phyloP scores from a whole-genome alignment of 2,797 vertebrate genomes.

The Karalla daura region DNA sequence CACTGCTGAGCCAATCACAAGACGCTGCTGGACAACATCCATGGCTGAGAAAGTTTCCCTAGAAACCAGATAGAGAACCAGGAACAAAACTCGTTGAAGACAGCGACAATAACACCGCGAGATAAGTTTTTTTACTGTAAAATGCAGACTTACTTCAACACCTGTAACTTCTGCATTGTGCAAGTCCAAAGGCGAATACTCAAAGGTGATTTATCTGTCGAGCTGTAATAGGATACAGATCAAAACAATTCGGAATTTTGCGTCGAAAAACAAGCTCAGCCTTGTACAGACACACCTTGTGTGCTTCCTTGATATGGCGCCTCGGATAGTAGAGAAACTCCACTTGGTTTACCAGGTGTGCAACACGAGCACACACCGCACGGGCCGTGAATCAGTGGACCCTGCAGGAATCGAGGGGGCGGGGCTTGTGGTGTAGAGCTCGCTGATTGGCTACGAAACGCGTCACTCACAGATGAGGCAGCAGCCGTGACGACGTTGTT shows the following conservation, averaged over 20 bases:
- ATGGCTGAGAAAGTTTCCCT: slow-evolving; percentile 69
- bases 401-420: no score
- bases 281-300: slow-evolving; percentile 5
- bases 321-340: rapidly evolving
- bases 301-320: background rate
- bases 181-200: background rate
- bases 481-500: background rate
- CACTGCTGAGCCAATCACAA: slow-evolving; percentile 76
- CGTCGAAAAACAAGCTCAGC: background rate
- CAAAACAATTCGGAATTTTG: background rate
- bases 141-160: slow-evolving; percentile 55
- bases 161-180: slow-evolving; percentile 60
- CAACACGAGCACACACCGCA: background rate
- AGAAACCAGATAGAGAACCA: slow-evolving; percentile 4
- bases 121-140: no score
- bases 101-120: background rate
- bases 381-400: rapidly evolving
- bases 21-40: slow-evolving; percentile 58
- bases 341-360: rapidly evolving
- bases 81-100: background rate
- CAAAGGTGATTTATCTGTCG: background rate
- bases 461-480: background rate
- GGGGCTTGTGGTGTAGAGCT: no score
- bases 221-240: slow-evolving; percentile 16
- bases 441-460: slow-evolving; percentile 24